A percentile compares a stretch with the other conserved stretches of the same genome.
These are phyloP conservation scores for Aphidoletes aphidimyza DNA, from an alignment of 2,888 invertebrate genomes.

Conservation along the genomic window DNA sequence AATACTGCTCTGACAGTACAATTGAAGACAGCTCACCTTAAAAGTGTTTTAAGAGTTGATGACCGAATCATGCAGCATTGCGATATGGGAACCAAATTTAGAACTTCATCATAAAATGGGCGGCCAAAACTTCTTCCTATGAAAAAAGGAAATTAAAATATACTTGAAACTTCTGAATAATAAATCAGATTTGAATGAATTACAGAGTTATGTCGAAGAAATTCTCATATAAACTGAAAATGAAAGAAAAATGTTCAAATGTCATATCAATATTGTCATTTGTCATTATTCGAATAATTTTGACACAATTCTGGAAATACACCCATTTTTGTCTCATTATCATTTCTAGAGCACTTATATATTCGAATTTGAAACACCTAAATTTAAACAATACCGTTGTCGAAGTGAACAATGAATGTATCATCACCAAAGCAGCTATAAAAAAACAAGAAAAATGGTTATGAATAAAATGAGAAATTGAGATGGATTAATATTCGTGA, in stretches of 20 bases:
- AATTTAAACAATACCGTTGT: conserved; percentile 74
- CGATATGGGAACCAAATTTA: conserved; percentile 91
- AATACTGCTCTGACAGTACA: too few relatives aligned
- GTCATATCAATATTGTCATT: too few relatives aligned
- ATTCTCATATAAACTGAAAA: too few relatives aligned
- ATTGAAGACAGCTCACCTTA: conserved; percentile 83
- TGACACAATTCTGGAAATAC: too few relatives aligned
- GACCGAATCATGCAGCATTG: conserved; percentile 95
- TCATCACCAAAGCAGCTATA: conserved; percentile 84
- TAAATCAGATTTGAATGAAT: too few relatives aligned
- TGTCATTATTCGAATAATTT: too few relatives aligned
- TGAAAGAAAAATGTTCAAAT: too few relatives aligned
- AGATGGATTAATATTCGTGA: not conserved
- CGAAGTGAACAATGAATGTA: conserved; percentile 92
- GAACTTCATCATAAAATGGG: conserved; percentile 90
- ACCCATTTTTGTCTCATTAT: too few relatives aligned
- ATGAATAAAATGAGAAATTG: not conserved
- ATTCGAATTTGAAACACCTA: too few relatives aligned
- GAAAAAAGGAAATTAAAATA: not conserved
- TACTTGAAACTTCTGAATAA: not conserved
- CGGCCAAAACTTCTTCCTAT: conserved; percentile 89
- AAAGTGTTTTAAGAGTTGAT: conserved; percentile 82
- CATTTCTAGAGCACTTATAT: too few relatives aligned
- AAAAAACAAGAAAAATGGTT: not conserved
- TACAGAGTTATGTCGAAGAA: too few relatives aligned